phyloP scores from a whole-genome alignment of 1,140 invertebrate species.

The Drosophila quadrilineata region DNA sequence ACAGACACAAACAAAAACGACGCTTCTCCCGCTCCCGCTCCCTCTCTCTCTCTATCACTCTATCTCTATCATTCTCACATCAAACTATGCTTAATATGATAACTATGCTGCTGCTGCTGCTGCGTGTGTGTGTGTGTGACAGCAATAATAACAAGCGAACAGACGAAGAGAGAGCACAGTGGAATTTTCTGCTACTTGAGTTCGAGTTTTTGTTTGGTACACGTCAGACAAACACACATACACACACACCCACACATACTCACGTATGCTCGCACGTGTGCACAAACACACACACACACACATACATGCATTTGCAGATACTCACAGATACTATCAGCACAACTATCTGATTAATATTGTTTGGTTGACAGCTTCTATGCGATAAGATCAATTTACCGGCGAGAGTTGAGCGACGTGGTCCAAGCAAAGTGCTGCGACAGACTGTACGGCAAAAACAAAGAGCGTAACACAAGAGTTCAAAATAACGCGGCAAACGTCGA shows the following conservation, averaged over 20 bases:
- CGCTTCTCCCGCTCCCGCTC: no score
- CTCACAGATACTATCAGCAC: slow-evolving; percentile 9
- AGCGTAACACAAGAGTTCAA: neutral
- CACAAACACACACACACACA: neutral
- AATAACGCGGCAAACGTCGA: neutral
- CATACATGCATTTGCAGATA: neutral
- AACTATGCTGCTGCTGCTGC: slow-evolving; percentile 29
- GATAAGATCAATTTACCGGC: slow-evolving; percentile 23
- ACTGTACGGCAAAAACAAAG: neutral
- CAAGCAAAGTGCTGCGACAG: neutral
- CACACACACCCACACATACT: neutral
- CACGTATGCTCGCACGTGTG: neutral
- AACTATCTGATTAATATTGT: slow-evolving; percentile 3
- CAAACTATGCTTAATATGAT: neutral
- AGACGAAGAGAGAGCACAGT: neutral
- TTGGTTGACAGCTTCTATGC: no score
- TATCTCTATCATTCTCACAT: no score
- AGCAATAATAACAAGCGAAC: slow-evolving; percentile 1
- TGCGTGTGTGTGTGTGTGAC: no score
- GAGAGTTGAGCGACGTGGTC: slow-evolving; percentile 12
- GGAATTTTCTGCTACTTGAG: no score
- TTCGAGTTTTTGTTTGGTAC: slow-evolving; percentile 43
- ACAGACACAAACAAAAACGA: neutral
- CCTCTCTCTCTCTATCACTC: no score
- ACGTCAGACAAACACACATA: slow-evolving; percentile 32